Base-by-base conservation (phyloP, 2,888 invertebrate species). In the Agonopterix heracliana region DNA sequence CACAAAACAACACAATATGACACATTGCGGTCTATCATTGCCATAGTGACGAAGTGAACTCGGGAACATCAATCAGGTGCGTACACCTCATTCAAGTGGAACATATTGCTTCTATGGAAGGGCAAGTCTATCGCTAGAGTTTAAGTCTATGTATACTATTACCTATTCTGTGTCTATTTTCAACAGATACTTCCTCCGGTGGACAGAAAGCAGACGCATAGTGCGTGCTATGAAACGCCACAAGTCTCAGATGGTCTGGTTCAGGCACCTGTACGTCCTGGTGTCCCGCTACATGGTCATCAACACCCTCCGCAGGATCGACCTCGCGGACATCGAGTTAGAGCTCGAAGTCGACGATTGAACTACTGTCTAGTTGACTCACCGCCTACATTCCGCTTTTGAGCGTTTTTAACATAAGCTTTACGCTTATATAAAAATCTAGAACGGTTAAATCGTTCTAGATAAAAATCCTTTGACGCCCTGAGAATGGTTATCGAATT, bases 231-330 rank as follows among this genome's bases (percentile, higher is more conserved):
- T 98, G 97, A 89, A 90, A 57, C 91, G 92, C 49, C 98, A 99
- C 77, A 84, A 90, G 59, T 96, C 97, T n/a, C 99, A 99, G 79
- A 92, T 96, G 86, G 92, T 96, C 40, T 99, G 99, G 99, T 99
- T 96, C 81, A 91, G 99, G 49, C 91, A 92, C 71, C 88, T 99
- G 3, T 99, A 98, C 72, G 92, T 98, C 63, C 72, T 92, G 41
- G 95, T 97, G 81, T 98, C 98, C 10, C 91, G 97, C 48, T 98
- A 98, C 74, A 94, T 96, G 87, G 90, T 96, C 59, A 93, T 98
- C 54, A 98, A 98, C 78, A 96, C 97, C 1, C 88, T 97, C 50
- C 91, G 93, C 58, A 91, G 93, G 74, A 91, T 95, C 65, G 93
- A 92, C 71, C 80, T 93, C 11, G 90, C 93, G 0, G 95, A 95